Conservation (phyloP, 2,113 vertebrate genomes). For the Mixornis gularis region DNA sequence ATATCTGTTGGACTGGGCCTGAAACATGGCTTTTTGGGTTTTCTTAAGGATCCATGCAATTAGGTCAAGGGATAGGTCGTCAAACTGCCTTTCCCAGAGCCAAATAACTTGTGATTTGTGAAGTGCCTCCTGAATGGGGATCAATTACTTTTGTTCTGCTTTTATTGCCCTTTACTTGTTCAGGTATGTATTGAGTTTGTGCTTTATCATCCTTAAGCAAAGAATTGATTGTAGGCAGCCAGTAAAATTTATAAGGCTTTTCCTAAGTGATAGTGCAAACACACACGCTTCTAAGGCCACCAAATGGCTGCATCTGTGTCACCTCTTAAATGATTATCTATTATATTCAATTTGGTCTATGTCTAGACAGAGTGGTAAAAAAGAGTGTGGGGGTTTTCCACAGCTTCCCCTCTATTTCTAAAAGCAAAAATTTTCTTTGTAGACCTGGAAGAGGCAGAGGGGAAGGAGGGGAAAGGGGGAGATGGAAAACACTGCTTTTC, state of each 20-base stretch:
- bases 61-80: too few species aligned
- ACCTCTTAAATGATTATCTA: slow-evolving; percentile 34
- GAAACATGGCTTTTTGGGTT: too few species aligned
- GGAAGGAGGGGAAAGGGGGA: background rate
- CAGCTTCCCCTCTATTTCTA: slow-evolving; percentile 15
- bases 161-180: background rate
- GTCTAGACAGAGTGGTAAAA: slow-evolving; percentile 32
- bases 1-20: background rate
- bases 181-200: background rate
- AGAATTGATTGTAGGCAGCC: background rate
- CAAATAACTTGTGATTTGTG: too few species aligned
- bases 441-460: background rate
- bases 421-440: background rate
- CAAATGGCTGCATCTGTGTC: slow-evolving; percentile 3
- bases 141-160: background rate
- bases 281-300: background rate
- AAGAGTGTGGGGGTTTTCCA: background rate
- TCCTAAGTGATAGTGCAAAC: background rate
- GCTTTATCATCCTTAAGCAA: slow-evolving; percentile 38
- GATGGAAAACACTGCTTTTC: background rate
- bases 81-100: too few species aligned
- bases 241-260: slow-evolving; percentile 29
- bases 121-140: background rate
- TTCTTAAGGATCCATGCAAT: too few species aligned
- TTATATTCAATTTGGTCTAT: slow-evolving; percentile 31